Percentiles rank a stretch among this genome's conserved stretches.
These are phyloP conservation scores for Callosobruchus maculatus DNA, from an alignment of 2,888 invertebrate species.

Conservation along the genomic window DNA sequence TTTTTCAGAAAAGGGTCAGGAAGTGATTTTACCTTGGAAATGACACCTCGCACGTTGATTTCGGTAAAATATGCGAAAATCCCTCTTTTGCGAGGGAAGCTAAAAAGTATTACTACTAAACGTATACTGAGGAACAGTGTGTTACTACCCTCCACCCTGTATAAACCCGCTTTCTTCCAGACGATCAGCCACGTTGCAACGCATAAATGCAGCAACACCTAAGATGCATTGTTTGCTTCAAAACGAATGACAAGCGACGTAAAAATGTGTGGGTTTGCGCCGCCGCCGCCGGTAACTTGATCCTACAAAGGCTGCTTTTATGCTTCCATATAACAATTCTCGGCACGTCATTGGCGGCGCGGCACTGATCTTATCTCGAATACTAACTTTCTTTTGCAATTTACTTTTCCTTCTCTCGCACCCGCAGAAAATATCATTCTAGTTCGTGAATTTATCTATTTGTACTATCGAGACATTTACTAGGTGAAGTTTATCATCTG, in stretches of 20 bases:
- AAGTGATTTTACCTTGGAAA: too few species aligned
- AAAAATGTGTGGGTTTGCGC: constrained; percentile 15
- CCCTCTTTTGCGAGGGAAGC: too few species aligned
- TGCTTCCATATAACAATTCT: constrained; percentile 6
- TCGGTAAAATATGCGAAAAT: too few species aligned
- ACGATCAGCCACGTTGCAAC: neutral
- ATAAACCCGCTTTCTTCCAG: neutral
- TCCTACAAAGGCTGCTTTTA: constrained; percentile 16
- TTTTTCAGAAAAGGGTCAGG: too few species aligned
- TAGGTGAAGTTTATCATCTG: too few species aligned
- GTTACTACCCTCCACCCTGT: neutral
- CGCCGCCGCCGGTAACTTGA: constrained; percentile 14
- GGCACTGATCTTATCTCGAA: neutral
- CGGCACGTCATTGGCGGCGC: neutral
- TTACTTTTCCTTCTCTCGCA: neutral
- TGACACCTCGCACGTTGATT: too few species aligned
- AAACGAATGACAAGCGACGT: constrained; percentile 14
- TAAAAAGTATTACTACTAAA: too few species aligned
- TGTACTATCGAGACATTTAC: too few species aligned
- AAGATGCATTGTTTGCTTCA: constrained; percentile 6
- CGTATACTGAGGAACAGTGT: too few species aligned
- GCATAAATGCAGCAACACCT: neutral
- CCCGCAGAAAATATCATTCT: neutral
- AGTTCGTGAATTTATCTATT: neutral
- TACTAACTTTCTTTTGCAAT: neutral